Base-by-base conservation (phyloP, 2,888 invertebrate genomes). In the Thysanoteuthis rhombus region DNA sequence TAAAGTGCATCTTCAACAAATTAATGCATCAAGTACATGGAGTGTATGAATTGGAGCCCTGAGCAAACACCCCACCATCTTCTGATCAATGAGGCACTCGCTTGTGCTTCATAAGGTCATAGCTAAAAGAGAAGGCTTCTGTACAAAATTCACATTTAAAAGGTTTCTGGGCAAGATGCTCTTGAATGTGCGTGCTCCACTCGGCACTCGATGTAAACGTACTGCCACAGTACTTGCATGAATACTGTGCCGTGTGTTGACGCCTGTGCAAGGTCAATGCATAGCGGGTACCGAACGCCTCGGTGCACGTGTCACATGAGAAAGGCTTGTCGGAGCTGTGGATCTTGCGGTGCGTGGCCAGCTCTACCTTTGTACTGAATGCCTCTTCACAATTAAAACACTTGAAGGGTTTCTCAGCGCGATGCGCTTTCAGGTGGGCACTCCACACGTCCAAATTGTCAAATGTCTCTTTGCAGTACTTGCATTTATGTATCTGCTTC, bases 161-260 rank as follows among this genome's bases (percentile, higher is more conserved):
- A 6, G 92, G 92, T 45, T 92, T 92, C n/a, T 45, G 42, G 22
- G 92, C 92, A 42, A 92, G 92, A 42, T 92, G 92, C 32, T 42
- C 42, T 40, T 92, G 92, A 32, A 92, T 92, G n/a, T 92, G 92
- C n/a, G 92, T 92, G n/a, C 92, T 92, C 92, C 92, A 92, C 8
- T 92, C 92, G 4, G 45, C 45, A 40, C 42, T 92, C 3, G 42
- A 32, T 4, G 92, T 92, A 32, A 92, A 92, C 25, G 45, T 92
- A 10, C 28, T 10, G 0, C 45, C 92, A 45, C 92, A 92, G 92
- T 92, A 92, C 28, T 92, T 92, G 45, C 92, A 92, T 5, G 92
- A 45, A 40, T 92, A 92, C 2, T n/a, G n/a, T 12, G 92, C 40
- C 10, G 19, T 92, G 36, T 92, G 92, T 45, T 92, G 42, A 1